Base-by-base conservation (phyloP, 1,140 invertebrate genomes). In the Solenopsis invicta region DNA sequence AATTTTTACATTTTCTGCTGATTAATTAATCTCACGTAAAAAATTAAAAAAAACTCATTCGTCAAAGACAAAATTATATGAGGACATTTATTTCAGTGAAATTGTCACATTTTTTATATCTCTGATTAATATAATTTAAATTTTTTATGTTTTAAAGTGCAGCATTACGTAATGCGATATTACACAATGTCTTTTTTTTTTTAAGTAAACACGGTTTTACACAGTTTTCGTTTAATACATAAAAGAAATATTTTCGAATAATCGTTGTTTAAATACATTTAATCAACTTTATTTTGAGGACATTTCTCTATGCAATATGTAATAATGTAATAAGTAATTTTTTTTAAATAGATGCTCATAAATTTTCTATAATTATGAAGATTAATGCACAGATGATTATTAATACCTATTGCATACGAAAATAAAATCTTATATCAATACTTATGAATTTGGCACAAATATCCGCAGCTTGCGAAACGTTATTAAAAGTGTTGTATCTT, bases 401-500 rank as follows among this genome's bases (percentile, higher is more conserved):
- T 37, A 29, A 12, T 6, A n/a, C 3, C 18, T 37, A 21, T n/a
- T 16, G 18, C 29, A 45, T 18, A 6, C 2, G 1, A 8, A 16
- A 67, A 67, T 37, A 41, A 52, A 54, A 13, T 37, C 4, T 67
- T 67, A 41, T 37, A 24, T 67, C 62, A 54, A 77, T 77, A 71
- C 0, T 37, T 45, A 1, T 24, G 10, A 3, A n/a, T 66, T 18
- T 71, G 37, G 21, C 21, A 56, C 52, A 34, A 45, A 71, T 56
- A 45, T 81, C 50, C 45, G 37, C 4, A 45, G 50, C 52, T 81
- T 81, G 16, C 52, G 64, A 71, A 71, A 81, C 21, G 6, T 21
- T 81, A 16, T 71, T 69, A 71, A 81, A 71, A 71, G 16, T 71
- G 18, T 77, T 64, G 10, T 45, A 69, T 52, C 10, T n/a, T n/a